These are phyloP conservation scores for Diuraphis noxia DNA, from an alignment of 1,140 invertebrate genomes.

Conservation along the genomic window DNA sequence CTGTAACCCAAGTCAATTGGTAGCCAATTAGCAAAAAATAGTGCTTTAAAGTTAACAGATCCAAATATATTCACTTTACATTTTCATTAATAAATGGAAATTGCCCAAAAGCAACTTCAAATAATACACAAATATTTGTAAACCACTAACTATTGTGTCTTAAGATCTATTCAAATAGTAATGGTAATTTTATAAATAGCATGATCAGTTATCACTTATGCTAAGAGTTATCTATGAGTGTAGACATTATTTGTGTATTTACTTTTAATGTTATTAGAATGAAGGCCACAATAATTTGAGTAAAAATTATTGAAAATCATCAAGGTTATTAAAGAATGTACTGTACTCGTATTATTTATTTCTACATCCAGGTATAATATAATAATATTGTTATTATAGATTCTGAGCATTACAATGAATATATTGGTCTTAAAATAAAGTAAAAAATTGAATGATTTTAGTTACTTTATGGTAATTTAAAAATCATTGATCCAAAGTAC, in stretches of 20 bases:
- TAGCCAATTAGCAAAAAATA: background rate
- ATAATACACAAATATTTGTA: no score
- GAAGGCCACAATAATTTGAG: background rate
- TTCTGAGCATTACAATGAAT: background rate
- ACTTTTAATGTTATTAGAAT: background rate
- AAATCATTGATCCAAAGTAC: background rate
- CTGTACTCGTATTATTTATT: no score
- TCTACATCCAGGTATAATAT: background rate
- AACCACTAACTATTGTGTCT: background rate
- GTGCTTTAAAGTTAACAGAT: background rate
- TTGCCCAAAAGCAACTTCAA: no score
- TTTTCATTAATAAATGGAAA: background rate
- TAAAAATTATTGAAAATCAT: conserved; percentile 2
- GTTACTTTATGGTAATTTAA: background rate
- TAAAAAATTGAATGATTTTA: background rate
- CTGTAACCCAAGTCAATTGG: background rate
- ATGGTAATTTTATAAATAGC: background rate
- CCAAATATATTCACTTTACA: background rate
- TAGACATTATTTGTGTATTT: background rate
- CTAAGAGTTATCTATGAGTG: background rate
- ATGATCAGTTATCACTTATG: background rate
- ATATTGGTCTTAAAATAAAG: background rate
- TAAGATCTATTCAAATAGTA: background rate
- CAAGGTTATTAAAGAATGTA: conserved; percentile 24
- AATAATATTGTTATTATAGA: background rate